These are phyloP conservation scores for Eudemis profundana DNA, from an alignment of 2,888 invertebrate species.

Conservation along the genomic window DNA sequence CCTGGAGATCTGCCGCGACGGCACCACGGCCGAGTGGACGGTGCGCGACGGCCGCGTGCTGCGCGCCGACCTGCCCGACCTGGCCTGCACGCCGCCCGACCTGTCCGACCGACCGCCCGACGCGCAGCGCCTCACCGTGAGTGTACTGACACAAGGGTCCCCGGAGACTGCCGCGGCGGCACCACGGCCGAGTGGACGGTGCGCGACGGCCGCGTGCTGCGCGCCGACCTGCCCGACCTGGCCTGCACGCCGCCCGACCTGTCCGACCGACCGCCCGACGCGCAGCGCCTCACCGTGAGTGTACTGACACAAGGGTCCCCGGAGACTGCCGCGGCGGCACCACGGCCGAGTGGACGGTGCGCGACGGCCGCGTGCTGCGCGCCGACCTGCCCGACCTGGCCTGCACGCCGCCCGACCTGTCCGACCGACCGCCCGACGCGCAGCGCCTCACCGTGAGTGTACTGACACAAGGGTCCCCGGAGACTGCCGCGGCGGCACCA, in stretches of 20 bases:
- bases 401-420: constrained; percentile 71
- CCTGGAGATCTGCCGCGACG: constrained; percentile 86
- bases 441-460: constrained; percentile 62
- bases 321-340: too few species aligned
- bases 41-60: constrained; percentile 81
- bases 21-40: constrained; percentile 86
- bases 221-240: constrained; percentile 26
- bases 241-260: constrained; percentile 59
- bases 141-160: constrained; percentile 47
- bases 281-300: constrained; percentile 58
- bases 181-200: too few species aligned
- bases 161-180: too few species aligned
- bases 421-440: constrained; percentile 54
- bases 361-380: constrained; percentile 54
- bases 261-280: constrained; percentile 52
- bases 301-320: too few species aligned
- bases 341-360: too few species aligned
- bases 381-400: constrained; percentile 63
- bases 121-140: constrained; percentile 63
- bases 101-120: constrained; percentile 54
- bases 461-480: too few species aligned
- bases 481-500: too few species aligned
- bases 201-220: too few species aligned
- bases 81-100: constrained; percentile 87
- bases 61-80: constrained; percentile 83